phyloP scores from a whole-genome alignment of 2,113 vertebrate genomes.

The Brachypteracias leptosomus region DNA sequence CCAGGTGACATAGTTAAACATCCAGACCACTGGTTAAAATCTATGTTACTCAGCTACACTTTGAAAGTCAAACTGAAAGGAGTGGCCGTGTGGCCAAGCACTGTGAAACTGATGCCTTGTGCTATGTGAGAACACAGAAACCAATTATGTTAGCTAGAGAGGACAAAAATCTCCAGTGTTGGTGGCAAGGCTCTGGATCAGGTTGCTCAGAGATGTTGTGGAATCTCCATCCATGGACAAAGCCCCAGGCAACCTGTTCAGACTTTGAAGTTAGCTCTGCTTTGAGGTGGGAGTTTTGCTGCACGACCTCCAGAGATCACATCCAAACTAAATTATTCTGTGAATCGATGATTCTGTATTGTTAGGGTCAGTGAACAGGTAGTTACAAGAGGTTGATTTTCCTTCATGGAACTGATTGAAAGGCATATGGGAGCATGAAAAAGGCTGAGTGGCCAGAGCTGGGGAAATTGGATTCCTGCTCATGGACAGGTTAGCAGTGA shows the following conservation, averaged over 20 bases:
- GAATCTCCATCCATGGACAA: background rate
- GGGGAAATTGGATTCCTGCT: background rate
- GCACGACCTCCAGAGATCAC: background rate
- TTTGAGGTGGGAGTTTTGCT: background rate
- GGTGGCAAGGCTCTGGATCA: background rate
- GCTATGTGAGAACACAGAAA: background rate
- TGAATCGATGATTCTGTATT: background rate
- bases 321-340: background rate
- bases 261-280: background rate
- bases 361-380: background rate
- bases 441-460: background rate
- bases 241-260: background rate
- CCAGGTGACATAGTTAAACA: background rate
- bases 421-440: background rate
- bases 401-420: background rate
- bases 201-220: background rate
- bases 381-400: background rate
- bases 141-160: background rate
- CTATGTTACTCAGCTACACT: background rate
- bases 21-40: background rate
- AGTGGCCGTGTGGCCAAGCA: background rate
- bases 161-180: background rate
- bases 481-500: background rate
- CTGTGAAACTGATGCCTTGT: background rate
- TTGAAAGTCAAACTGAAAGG: background rate